These are phyloP conservation scores for Epinotia bilunana DNA, from an alignment of 2,888 invertebrate genomes.

Conservation along the genomic window DNA sequence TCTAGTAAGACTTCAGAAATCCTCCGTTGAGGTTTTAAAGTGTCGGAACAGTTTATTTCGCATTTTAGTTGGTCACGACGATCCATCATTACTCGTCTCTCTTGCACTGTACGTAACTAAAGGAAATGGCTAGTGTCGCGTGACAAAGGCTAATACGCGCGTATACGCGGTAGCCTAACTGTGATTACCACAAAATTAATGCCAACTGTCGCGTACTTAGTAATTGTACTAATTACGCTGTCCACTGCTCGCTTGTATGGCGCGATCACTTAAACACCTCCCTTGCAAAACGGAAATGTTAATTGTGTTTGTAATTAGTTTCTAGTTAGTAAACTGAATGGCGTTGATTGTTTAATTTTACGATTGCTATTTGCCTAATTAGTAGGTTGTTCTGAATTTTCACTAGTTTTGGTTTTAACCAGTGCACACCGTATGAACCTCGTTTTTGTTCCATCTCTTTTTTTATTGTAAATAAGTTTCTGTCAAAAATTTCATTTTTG, in stretches of 20 bases:
- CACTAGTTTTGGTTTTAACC: background rate
- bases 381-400: background rate
- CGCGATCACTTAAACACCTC: slow-evolving; percentile 17
- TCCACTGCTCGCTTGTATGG: slow-evolving; percentile 7
- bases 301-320: slow-evolving; percentile 33
- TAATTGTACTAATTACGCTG: slow-evolving; percentile 16
- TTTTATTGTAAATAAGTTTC: too few species aligned
- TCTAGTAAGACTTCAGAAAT: too few species aligned
- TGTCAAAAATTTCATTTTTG: too few species aligned
- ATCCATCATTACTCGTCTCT: background rate
- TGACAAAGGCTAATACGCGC: background rate
- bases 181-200: background rate
- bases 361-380: slow-evolving; percentile 2
- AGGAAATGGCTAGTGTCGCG: background rate
- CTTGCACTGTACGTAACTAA: background rate
- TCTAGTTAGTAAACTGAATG: slow-evolving; percentile 14
- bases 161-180: too few species aligned
- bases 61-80: background rate
- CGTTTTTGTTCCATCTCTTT: too few species aligned
- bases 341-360: slow-evolving; percentile 22
- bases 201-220: background rate
- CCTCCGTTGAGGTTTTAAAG: too few species aligned
- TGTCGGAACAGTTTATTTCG: background rate
- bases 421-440: background rate
- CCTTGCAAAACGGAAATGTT: slow-evolving; percentile 14